These are phyloP conservation scores for Zaprionus ornatus DNA, from an alignment of 1,140 invertebrate species.

Conservation along the genomic window DNA sequence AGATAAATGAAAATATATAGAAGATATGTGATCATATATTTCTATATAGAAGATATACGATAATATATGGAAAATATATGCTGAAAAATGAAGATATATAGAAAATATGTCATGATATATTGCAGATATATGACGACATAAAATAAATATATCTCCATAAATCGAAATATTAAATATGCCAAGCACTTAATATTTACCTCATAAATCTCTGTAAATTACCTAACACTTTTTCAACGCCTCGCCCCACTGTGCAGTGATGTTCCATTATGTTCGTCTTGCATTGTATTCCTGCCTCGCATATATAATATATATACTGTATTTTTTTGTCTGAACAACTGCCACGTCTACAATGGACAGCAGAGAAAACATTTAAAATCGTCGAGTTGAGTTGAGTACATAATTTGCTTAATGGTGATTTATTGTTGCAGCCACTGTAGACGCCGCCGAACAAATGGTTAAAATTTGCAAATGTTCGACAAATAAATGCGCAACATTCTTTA, in stretches of 20 bases:
- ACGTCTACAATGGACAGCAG: constrained; percentile 62
- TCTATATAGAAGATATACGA: no score
- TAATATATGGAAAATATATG: no score
- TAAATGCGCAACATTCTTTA: constrained; percentile 59
- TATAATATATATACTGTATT: background rate
- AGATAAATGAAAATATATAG: no score
- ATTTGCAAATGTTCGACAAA: constrained; percentile 61
- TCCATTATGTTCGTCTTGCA: constrained; percentile 22
- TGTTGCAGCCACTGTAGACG: constrained; percentile 45
- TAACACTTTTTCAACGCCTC: background rate
- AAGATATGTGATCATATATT: no score
- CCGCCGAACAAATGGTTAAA: constrained; percentile 64
- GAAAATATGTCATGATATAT: no score
- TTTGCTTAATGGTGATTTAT: constrained; percentile 80
- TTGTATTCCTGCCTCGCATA: constrained; percentile 9
- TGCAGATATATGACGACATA: no score
- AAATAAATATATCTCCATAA: no score
- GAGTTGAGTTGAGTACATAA: constrained; percentile 78
- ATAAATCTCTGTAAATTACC: background rate
- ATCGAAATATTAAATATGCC: background rate
- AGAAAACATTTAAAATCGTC: constrained; percentile 69
- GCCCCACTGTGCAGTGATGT: constrained; percentile 17
- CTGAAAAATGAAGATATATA: no score
- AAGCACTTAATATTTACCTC: background rate
- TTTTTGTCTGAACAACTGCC: constrained; percentile 13